phyloP scores from a whole-genome alignment of 1,140 invertebrate genomes.

The Bombus waltoni region DNA sequence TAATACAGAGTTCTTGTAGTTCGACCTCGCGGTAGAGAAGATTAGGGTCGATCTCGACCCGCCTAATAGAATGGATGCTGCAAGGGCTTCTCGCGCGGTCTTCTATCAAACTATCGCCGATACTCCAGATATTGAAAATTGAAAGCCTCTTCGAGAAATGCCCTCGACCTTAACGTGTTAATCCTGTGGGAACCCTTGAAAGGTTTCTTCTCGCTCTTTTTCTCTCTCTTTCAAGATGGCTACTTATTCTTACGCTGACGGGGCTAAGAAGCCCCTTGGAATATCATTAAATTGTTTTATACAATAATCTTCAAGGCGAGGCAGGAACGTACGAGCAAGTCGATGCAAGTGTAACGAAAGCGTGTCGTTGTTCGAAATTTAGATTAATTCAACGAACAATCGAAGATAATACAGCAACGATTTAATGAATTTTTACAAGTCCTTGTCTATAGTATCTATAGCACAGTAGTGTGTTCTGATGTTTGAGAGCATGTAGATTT shows the following conservation, averaged over 20 bases:
- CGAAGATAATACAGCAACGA: too few relatives aligned
- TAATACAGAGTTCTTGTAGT: slow-evolving; percentile 45
- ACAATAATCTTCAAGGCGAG: not conserved
- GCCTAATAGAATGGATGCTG: slow-evolving; percentile 27
- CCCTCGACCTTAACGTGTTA: not conserved
- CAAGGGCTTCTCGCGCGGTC: slow-evolving; percentile 1
- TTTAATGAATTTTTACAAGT: not conserved
- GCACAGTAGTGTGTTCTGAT: not conserved
- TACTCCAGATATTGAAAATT: slow-evolving; percentile 28
- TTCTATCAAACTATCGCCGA: slow-evolving; percentile 3
- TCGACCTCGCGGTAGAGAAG: not conserved
- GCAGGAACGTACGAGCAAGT: too few relatives aligned
- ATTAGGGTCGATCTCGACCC: slow-evolving; percentile 17
- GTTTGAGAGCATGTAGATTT: not conserved
- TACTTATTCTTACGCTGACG: not conserved
- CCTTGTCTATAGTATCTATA: not conserved
- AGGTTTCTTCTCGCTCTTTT: not conserved
- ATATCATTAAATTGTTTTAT: too few relatives aligned
- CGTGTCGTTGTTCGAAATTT: too few relatives aligned
- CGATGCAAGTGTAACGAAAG: too few relatives aligned
- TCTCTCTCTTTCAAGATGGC: not conserved
- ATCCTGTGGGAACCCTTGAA: not conserved
- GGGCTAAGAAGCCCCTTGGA: too few relatives aligned
- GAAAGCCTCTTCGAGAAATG: not conserved
- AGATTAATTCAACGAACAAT: too few relatives aligned